Percentiles rank a stretch among this genome's conserved stretches.
phyloP scores from a whole-genome alignment of 2,113 vertebrate genomes.

The Danio rerio region DNA sequence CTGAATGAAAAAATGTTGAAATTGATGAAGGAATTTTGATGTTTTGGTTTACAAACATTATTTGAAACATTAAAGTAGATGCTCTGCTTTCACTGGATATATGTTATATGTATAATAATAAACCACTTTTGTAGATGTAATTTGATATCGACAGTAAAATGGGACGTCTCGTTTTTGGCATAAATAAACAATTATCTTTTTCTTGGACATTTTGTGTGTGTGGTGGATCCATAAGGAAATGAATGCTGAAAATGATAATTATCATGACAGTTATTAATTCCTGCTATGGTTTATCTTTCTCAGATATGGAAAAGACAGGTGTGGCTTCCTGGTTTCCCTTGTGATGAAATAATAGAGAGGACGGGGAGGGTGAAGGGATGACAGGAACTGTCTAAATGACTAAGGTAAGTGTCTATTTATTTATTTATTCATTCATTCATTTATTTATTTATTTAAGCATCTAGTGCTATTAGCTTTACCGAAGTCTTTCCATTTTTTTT shows the following conservation, averaged over 20 bases:
- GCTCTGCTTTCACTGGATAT: too few species aligned
- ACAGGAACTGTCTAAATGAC: background rate
- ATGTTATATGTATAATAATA: too few species aligned
- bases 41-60: too few species aligned
- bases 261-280: background rate
- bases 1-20: too few species aligned
- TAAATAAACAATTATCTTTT: too few species aligned
- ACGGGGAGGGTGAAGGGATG: slow-evolving; percentile 1
- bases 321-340: background rate
- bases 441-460: too few species aligned
- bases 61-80: too few species aligned
- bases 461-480: background rate
- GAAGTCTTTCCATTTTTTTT: background rate
- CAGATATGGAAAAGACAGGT: background rate
- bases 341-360: slow-evolving; percentile 7
- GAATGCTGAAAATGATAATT: background rate
- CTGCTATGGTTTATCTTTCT: background rate
- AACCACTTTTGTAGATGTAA: too few species aligned
- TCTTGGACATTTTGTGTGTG: background rate
- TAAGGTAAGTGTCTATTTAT: slow-evolving; percentile 8
- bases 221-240: background rate
- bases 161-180: too few species aligned
- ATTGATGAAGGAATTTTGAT: too few species aligned
- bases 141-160: too few species aligned
- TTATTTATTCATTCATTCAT: too few species aligned